phyloP scores from a whole-genome alignment of 2,888 invertebrate species.

The Drosophila maculinotata region DNA sequence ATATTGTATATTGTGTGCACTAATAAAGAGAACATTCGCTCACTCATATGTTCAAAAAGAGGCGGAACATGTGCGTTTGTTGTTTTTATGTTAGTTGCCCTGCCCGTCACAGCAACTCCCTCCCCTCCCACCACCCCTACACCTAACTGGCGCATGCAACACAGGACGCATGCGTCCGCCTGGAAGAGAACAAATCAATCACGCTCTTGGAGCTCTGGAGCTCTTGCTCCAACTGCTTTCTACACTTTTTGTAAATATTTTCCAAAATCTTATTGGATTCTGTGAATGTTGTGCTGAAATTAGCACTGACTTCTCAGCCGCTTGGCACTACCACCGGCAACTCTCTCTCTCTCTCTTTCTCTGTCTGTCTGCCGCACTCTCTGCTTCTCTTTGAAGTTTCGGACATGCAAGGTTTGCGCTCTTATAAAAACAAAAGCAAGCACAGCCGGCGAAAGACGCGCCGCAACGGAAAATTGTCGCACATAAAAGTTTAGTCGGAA shows the following conservation, averaged over 20 bases:
- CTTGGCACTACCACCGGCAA: neutral
- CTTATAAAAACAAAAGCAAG: constrained; percentile 36
- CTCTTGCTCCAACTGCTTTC: neutral
- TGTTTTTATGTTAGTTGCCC: constrained; percentile 5
- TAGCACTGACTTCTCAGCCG: constrained; percentile 3
- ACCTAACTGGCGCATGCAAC: neutral
- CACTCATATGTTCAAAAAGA: constrained; percentile 9
- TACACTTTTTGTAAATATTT: neutral
- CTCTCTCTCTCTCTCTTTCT: constrained; percentile 6
- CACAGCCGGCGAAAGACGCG: constrained; percentile 64
- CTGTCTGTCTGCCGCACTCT: neutral
- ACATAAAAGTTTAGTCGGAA: constrained; percentile 71
- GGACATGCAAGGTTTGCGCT: constrained; percentile 15
- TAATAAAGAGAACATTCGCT: constrained; percentile 11
- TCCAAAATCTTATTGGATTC: neutral
- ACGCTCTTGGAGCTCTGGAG: constrained; percentile 25
- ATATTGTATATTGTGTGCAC: constrained; percentile 2
- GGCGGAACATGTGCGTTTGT: constrained; percentile 39
- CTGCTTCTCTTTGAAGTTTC: constrained; percentile 39
- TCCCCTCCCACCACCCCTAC: neutral
- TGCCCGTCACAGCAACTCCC: neutral
- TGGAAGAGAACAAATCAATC: constrained; percentile 10
- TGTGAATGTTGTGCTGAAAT: constrained; percentile 6
- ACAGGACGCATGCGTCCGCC: constrained; percentile 49
- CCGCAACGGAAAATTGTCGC: constrained; percentile 62